Conservation (phyloP, 2,797 vertebrate species). For the Myripristis jacobus region DNA sequence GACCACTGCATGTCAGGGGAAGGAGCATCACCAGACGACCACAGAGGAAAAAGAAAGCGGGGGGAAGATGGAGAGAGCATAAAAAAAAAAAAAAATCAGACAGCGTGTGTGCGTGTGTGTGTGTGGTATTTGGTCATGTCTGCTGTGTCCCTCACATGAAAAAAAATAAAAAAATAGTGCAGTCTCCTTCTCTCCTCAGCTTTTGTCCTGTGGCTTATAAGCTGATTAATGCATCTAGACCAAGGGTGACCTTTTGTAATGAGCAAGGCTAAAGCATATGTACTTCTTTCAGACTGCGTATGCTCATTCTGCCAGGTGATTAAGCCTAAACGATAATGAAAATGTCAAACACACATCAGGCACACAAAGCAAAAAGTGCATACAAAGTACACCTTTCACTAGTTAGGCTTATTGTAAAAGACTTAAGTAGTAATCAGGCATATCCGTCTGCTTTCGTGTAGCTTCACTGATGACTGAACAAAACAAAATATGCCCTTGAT, state of each 20-base stretch:
- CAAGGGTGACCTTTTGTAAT: conserved; percentile 57
- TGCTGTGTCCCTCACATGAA: no score
- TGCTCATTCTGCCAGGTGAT: conserved; percentile 57
- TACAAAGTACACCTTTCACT: conserved; percentile 72
- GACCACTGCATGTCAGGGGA: background rate
- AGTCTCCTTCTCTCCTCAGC: conserved; percentile 54
- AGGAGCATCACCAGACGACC: background rate
- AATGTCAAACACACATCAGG: conserved; percentile 64
- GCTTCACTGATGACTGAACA: conserved; percentile 65
- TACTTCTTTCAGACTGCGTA: conserved; percentile 31
- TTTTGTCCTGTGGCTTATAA: conserved; percentile 59
- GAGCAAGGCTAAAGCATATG: conserved; percentile 25
- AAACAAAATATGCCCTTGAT: conserved; percentile 76
- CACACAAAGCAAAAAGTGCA: conserved; percentile 63
- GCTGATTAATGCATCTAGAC: conserved; percentile 53
- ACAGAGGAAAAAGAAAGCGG: no score
- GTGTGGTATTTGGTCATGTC: no score
- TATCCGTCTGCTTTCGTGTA: conserved; percentile 67
- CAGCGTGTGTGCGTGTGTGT: background rate
- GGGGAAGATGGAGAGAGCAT: background rate
- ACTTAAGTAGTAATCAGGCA: conserved; percentile 60
- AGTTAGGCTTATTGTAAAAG: conserved; percentile 68
- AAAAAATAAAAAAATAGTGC: background rate
- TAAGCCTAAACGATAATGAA: conserved; percentile 63
- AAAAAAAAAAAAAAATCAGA: background rate